Percentiles rank a stretch among this genome's conserved stretches.
Evolutionary conservation across 2,113 vertebrate genomes (phyloP).

Genomic region (Pollimyrus isidori): DNA sequence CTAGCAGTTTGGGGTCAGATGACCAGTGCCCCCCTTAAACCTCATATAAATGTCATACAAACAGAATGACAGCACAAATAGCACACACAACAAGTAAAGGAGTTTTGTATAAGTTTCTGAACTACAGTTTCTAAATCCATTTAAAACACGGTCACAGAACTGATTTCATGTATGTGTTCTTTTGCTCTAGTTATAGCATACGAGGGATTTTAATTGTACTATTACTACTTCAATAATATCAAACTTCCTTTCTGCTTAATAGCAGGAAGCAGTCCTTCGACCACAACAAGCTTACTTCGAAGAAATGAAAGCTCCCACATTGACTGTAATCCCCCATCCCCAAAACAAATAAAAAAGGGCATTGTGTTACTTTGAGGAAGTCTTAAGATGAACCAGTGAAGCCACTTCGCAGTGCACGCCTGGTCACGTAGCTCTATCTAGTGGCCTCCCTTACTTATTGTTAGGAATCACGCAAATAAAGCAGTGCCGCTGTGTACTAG

Average conservation of each 20-base stretch:
- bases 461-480: background rate
- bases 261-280: background rate
- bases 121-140: background rate
- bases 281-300: background rate
- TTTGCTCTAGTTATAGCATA: background rate
- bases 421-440: slow-evolving; percentile 14
- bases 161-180: background rate
- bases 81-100: background rate
- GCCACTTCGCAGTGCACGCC: background rate
- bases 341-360: background rate
- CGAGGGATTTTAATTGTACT: background rate
- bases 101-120: background rate
- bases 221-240: background rate
- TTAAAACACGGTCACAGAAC: background rate
- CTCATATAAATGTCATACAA: background rate
- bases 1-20: background rate
- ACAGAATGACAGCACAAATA: background rate
- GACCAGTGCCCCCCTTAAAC: background rate
- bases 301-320: background rate
- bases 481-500: background rate
- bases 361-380: background rate
- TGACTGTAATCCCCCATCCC: background rate
- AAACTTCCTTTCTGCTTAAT: background rate
- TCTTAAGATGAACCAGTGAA: slow-evolving; percentile 5
- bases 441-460: background rate